A percentile compares a stretch with the other conserved stretches of the same genome.
Evolutionary conservation across 2,888 invertebrate species (phyloP).

Genomic region (Chorisops tibialis): DNA sequence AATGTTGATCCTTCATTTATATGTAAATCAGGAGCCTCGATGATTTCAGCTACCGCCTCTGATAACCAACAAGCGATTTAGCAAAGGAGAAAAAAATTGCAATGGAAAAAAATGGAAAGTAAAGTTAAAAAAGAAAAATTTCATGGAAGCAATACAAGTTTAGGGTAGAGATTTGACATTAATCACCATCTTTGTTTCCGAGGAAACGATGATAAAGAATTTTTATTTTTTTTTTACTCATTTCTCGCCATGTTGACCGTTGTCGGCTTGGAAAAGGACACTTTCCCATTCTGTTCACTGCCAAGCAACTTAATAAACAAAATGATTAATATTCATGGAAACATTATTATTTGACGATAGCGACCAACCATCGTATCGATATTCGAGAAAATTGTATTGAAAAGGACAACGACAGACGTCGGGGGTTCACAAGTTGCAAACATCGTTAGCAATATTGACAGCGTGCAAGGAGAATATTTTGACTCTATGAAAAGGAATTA

Average conservation of each 20-base stretch:
- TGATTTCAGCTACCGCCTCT: conserved; percentile 37
- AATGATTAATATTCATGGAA: conserved; percentile 29
- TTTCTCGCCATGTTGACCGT: background rate
- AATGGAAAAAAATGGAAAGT: background rate
- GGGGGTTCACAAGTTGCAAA: too few species aligned
- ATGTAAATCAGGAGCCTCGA: conserved; percentile 36
- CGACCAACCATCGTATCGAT: too few species aligned
- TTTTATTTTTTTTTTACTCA: background rate
- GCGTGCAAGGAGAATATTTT: too few species aligned
- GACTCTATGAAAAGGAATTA: too few species aligned
- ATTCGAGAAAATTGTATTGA: too few species aligned
- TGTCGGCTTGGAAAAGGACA: background rate
- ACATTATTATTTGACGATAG: background rate
- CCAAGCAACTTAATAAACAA: conserved; percentile 26
- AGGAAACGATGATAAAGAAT: background rate
- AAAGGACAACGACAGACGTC: too few species aligned
- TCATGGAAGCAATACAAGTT: too few species aligned
- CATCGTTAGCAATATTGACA: too few species aligned
- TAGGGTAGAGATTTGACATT: background rate
- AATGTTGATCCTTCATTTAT: conserved; percentile 37
- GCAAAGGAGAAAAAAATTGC: background rate
- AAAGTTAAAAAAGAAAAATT: too few species aligned
- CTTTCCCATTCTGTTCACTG: conserved; percentile 14
- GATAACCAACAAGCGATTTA: background rate
- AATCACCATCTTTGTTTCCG: conserved; percentile 25